These are phyloP conservation scores for Lysiphlebus fabarum DNA, from an alignment of 1,140 invertebrate species.

Conservation along the genomic window DNA sequence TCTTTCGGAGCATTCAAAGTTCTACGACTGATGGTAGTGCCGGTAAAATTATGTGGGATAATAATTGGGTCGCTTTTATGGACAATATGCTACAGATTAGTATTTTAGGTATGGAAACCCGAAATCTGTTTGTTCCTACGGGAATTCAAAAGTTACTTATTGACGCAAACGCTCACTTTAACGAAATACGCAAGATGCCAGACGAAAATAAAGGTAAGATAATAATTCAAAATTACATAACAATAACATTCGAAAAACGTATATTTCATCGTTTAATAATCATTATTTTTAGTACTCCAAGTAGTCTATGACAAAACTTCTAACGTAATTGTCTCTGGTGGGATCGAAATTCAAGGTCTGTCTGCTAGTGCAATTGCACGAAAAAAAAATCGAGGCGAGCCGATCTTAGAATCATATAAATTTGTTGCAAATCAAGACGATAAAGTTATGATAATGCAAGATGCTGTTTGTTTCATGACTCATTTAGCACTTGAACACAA, in stretches of 20 bases:
- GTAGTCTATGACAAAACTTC: slow-evolving; percentile 54
- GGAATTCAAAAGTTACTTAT: slow-evolving; percentile 70
- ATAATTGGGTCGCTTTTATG: slow-evolving; percentile 90
- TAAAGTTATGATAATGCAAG: slow-evolving; percentile 37
- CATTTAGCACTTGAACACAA: slow-evolving; percentile 81
- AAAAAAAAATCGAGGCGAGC: slow-evolving; percentile 61
- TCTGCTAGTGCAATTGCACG: slow-evolving; percentile 76
- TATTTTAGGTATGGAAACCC: slow-evolving; percentile 71
- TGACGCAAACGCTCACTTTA: not conserved
- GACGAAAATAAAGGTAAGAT: not conserved
- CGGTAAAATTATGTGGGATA: slow-evolving; percentile 65
- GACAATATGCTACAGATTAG: slow-evolving; percentile 90
- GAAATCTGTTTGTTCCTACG: slow-evolving; percentile 79
- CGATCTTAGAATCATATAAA: slow-evolving; percentile 70
- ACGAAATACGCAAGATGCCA: not conserved
- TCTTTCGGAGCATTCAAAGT: slow-evolving; percentile 67
- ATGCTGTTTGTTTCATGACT: slow-evolving; percentile 59
- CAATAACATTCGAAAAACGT: not conserved
- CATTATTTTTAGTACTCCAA: slow-evolving; percentile 41
- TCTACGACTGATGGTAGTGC: slow-evolving; percentile 51
- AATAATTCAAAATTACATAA: not conserved
- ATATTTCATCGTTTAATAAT: slow-evolving; percentile 16
- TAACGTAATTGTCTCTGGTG: slow-evolving; percentile 61
- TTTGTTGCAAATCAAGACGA: slow-evolving; percentile 61
- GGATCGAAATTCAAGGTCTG: slow-evolving; percentile 81